A percentile compares a stretch with the other conserved stretches of the same genome.
Evolutionary conservation across 2,113 vertebrate genomes (phyloP).

Genomic region (Pholis gunnellus): DNA sequence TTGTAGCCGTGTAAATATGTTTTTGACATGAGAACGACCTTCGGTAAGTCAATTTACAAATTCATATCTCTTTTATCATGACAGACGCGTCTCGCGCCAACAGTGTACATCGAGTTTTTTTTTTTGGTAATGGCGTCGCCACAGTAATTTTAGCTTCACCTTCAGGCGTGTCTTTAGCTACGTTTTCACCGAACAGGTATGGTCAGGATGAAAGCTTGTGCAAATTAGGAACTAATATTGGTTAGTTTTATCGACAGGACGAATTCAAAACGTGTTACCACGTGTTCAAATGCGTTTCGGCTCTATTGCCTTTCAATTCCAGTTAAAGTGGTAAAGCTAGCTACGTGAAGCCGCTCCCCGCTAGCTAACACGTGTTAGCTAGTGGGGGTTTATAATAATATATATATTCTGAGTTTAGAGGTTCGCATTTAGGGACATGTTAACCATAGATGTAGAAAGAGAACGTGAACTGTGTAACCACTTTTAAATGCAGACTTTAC

Average conservation of each 20-base stretch:
- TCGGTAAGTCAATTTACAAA: not conserved
- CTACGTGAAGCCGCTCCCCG: not conserved
- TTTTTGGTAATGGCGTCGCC: not conserved
- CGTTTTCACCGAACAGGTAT: not conserved
- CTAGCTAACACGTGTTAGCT: too few relatives aligned
- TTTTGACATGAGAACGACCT: not conserved
- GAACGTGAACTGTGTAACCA: not conserved
- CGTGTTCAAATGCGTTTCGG: not conserved
- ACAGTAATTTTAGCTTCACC: not conserved
- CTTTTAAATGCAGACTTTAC: too few relatives aligned
- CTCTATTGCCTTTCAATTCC: not conserved
- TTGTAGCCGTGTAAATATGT: not conserved
- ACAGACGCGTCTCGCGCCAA: not conserved
- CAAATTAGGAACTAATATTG: not conserved
- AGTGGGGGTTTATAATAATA: too few relatives aligned
- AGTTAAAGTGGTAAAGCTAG: not conserved
- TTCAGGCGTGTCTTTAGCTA: not conserved
- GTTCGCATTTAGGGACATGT: too few relatives aligned
- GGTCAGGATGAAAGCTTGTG: not conserved
- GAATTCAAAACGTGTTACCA: not conserved
- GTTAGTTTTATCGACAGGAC: not conserved
- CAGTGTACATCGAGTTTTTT: not conserved
- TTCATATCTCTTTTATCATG: not conserved
- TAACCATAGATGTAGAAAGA: not conserved
- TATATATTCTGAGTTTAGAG: too few relatives aligned